Evolutionary conservation across 2,113 vertebrate species (phyloP), one percentile per base, ranked within the genome.

Genomic region (Mystacornis crossleyi): DNA sequence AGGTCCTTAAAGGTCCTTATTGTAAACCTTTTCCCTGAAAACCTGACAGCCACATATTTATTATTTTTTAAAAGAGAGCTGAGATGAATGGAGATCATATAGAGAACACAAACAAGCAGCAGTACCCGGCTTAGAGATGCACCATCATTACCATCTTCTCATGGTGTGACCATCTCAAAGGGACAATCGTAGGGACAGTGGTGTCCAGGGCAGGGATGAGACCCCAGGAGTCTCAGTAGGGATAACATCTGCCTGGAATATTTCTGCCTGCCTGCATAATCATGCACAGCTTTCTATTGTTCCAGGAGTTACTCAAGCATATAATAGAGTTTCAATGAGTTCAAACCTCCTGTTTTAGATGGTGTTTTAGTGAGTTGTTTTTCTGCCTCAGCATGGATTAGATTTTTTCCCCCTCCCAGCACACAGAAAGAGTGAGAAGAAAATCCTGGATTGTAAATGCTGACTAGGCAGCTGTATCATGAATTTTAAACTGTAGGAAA

Each of bases 301-400:
- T 95, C 75, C 88, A 95, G 54, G 69, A 97, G 80, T 71, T 92
- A 69, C 50, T 97, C 94, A 88, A 83, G 95, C 93, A 94, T 97
- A 97, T 92, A 96, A 97, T 95, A 97, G 94, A 96, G 79, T 96
- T 97, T 61, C 94, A 88, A 31, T 93, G 94, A 92, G 69, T 94
- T 97, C 81, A 97, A 65, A 88, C 64, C 82, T 97, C 77, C 93
- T 96, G 89, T 40, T 97, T 98, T 95, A 70, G 88, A 86, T 80
- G 50, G 72, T 82, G 57, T 78, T 97, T 97, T 77, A 88, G 71
- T 40, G 65, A 83, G 18, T n/a, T 95, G 61, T 45, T 97, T 96
- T 93, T 51, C 79, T 96, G 51, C 64, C 71, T 97, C 57, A 88
- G 60, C 26, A 34, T 69, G 45, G 47, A 81, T 87, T 89, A 34